Evolutionary conservation across 64 coral and sea anemone species (phyloP).

Genomic region (Pocillopora damicornis): DNA sequence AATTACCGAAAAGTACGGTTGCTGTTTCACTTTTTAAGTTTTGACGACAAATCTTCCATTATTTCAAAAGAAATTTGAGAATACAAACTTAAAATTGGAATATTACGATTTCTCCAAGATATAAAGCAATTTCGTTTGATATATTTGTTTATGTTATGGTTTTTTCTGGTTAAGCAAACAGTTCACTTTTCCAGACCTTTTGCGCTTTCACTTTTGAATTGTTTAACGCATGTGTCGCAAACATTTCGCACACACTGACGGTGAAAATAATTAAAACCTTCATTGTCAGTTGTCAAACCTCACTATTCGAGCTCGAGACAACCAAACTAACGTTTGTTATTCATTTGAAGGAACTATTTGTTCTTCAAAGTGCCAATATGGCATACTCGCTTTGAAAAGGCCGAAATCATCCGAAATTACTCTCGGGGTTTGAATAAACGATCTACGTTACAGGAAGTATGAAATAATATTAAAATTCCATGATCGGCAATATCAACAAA

Average conservation of each 20-base stretch:
- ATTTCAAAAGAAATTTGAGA: too few species aligned
- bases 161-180: background rate
- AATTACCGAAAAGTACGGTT: too few species aligned
- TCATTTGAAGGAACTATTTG: background rate
- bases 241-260: constrained; percentile 6
- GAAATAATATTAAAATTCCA: too few species aligned
- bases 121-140: too few species aligned
- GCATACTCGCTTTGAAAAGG: background rate
- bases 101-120: too few species aligned
- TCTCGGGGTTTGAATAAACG: too few species aligned
- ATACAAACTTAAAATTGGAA: too few species aligned
- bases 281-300: background rate
- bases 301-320: background rate
- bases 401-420: background rate
- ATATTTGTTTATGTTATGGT: background rate
- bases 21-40: too few species aligned
- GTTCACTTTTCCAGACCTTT: background rate
- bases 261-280: constrained; percentile 29
- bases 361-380: background rate
- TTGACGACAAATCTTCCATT: too few species aligned
- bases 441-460: too few species aligned
- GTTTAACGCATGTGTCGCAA: background rate
- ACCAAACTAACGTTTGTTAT: background rate
- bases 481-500: too few species aligned
- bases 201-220: background rate